Evolutionary conservation across 2,113 vertebrate genomes (phyloP).

Genomic region (Anarhynchus alexandrinus): DNA sequence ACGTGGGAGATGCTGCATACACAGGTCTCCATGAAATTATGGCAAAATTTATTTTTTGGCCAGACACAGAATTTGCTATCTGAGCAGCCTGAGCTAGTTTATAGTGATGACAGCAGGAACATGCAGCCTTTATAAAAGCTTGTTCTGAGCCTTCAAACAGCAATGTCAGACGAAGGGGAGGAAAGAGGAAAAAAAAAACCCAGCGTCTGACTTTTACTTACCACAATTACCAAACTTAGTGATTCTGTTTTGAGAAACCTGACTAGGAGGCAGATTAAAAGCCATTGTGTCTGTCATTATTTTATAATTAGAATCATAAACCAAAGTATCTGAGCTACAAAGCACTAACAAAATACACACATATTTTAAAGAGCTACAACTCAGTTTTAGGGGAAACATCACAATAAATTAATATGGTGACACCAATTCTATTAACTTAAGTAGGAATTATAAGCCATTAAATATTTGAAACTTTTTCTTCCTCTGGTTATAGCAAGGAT

Average conservation of each 20-base stretch:
- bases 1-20: background rate
- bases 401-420: background rate
- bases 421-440: background rate
- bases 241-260: background rate
- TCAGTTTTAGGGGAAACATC: background rate
- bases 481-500: background rate
- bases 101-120: background rate
- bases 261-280: background rate
- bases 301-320: background rate
- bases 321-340: background rate
- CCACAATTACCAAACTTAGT: background rate
- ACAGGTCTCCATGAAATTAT: background rate
- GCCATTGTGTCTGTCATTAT: background rate
- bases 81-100: background rate
- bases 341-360: background rate
- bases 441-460: background rate
- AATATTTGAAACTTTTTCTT: background rate
- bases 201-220: background rate
- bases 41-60: background rate
- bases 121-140: background rate
- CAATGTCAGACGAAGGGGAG: background rate
- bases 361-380: background rate
- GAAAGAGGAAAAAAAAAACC: background rate
- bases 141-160: background rate
- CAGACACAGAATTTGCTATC: background rate